Evolutionary conservation across 2,797 vertebrate genomes (phyloP), one percentile per base, ranked within the genome.

Genomic region (Sternotherus odoratus): DNA sequence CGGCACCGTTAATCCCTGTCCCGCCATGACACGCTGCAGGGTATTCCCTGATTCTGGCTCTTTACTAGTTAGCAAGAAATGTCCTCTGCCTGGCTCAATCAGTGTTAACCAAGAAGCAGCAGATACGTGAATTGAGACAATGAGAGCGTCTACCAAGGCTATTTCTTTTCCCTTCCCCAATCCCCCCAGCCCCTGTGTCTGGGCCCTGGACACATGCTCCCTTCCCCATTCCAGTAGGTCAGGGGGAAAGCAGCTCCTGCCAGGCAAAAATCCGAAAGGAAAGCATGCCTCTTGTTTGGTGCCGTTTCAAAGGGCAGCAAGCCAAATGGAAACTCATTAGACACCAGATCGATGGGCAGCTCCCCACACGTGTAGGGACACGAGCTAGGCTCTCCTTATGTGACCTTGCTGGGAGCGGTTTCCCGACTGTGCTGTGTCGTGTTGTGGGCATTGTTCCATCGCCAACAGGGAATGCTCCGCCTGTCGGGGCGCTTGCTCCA

Each of bases 311-410:
- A 82, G 53, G 60, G 36, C 33, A 84, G 77, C 85, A 4, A 1
- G 80, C n/a, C 2, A 19, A 60, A 12, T 86, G 93, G 91, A 97
- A 96, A 97, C 77, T 95, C 94, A 91, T 96, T 95, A 94, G 66
- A 36, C 91, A 87, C 46, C 0, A 0, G 84, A 95, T 97, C 75
- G 88, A 96, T 93, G 2, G 1, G 89, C 0, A 4, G n/a, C 74
- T 50, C 24, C 46, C 60, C 24, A 43, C 84, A 57, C 33, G 84
- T 87, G 63, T 80, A 63, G 57, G 82, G 75, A 85, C 83, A 87
- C 39, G 77, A 85, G 95, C 75, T 91, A 83, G 88, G 84, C 81
- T 98, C 96, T 97, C 96, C 93, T 93, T 53, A 88, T 6, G 39
- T 0, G 90, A 91, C 95, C 92, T 96, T 92, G 91, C 94, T 88